Evolutionary conservation across 1,140 invertebrate species (phyloP).

Genomic region (Rhyzopertha dominica): DNA sequence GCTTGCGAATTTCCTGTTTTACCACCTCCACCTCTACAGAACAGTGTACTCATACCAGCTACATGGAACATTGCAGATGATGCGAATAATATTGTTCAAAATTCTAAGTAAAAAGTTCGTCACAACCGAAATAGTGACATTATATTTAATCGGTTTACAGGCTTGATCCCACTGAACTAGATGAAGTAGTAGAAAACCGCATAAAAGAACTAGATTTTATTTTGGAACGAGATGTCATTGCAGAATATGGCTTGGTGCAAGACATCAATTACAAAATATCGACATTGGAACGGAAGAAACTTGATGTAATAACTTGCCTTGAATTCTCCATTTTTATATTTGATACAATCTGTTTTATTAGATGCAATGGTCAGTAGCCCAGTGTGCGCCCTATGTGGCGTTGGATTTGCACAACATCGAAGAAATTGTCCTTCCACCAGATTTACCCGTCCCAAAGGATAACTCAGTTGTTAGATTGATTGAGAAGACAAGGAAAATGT

Average conservation of each 20-base stretch:
- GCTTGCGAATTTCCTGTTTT: conserved; percentile 26
- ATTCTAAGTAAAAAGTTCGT: no score
- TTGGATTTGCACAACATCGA: conserved; percentile 41
- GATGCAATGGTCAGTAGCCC: conserved; percentile 43
- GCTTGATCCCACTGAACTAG: no score
- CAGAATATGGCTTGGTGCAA: conserved; percentile 5
- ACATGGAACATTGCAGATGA: conserved; percentile 24
- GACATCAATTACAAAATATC: conserved; percentile 41
- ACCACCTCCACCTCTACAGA: conserved; percentile 42
- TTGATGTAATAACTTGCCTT: conserved; percentile 22
- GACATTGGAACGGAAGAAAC: conserved; percentile 35
- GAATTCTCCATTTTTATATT: conserved; percentile 1
- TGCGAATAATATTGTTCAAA: no score
- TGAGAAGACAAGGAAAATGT: conserved; percentile 30
- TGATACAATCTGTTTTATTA: conserved; percentile 26
- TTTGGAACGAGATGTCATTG: conserved; percentile 22
- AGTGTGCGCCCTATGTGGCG: conserved; percentile 48
- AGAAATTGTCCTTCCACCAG: conserved; percentile 29
- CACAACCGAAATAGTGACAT: not conserved
- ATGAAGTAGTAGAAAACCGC: conserved; percentile 3
- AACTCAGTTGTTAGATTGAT: conserved; percentile 28
- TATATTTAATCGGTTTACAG: no score
- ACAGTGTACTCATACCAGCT: conserved; percentile 39
- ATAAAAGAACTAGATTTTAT: conserved; percentile 24
- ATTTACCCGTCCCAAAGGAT: conserved; percentile 28